A percentile compares a stretch with the other conserved stretches of the same genome.
Conservation (phyloP, 2,888 invertebrate genomes). For the Protula sp. region DNA sequence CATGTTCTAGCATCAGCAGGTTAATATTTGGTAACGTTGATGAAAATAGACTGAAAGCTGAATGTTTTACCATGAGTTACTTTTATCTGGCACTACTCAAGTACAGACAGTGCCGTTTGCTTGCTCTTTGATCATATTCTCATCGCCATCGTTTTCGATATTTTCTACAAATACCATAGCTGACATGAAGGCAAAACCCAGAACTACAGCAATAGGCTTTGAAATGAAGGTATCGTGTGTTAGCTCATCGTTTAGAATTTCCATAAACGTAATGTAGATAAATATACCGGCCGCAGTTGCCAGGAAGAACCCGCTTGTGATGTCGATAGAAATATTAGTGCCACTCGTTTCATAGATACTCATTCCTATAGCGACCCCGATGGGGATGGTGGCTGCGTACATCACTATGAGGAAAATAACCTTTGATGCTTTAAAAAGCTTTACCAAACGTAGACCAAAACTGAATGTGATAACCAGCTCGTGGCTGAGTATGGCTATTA, state of each 20-base stretch:
- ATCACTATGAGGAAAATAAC: constrained; percentile 6
- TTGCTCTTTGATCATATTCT: too few relatives aligned
- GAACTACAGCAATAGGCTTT: constrained; percentile 1
- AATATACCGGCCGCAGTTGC: constrained; percentile 10
- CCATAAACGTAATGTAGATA: constrained; percentile 19
- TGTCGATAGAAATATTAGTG: constrained; percentile 5
- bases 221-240: constrained; percentile 13
- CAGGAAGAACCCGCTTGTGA: constrained; percentile 12
- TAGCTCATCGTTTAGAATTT: constrained; percentile 14
- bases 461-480: constrained; percentile 20
- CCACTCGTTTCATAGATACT: constrained; percentile 8
- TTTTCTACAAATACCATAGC: not conserved
- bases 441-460: constrained; percentile 18
- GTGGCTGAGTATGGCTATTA: constrained; percentile 19
- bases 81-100: too few relatives aligned
- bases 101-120: too few relatives aligned
- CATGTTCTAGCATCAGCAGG: too few relatives aligned
- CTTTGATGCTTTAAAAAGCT: constrained; percentile 4
- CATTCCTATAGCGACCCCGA: constrained; percentile 11
- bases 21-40: too few relatives aligned
- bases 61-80: too few relatives aligned
- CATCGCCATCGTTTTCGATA: too few relatives aligned
- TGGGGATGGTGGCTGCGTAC: constrained; percentile 13
- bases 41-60: too few relatives aligned
- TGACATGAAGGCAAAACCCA: not conserved